phyloP scores from a whole-genome alignment of 92 coral and sea anemone species.

The Siderastrea radians region DNA sequence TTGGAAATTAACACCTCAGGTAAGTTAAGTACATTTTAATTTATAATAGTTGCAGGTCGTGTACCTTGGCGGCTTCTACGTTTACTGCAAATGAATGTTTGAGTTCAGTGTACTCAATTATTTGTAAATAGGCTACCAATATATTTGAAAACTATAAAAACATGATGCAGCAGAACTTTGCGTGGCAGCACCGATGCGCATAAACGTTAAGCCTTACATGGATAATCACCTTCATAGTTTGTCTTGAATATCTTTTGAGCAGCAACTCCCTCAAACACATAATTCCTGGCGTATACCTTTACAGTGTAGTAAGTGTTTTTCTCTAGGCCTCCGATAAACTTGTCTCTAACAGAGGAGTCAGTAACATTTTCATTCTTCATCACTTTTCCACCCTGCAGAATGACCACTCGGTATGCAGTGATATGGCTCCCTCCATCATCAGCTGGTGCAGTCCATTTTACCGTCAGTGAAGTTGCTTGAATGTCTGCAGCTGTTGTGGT shows the following conservation, averaged over 20 bases:
- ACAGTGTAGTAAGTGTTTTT: constrained; percentile 23
- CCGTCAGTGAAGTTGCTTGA: constrained; percentile 19
- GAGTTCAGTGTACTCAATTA: no score
- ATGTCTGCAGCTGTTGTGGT: not conserved
- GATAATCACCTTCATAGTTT: constrained; percentile 4
- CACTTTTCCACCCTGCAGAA: not conserved
- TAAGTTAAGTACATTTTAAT: no score
- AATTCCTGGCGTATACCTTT: constrained; percentile 24
- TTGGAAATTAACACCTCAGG: no score
- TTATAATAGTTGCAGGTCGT: no score
- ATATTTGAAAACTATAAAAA: no score
- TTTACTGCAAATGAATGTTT: no score
- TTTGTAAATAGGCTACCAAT: no score
- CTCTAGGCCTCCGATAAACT: not conserved
- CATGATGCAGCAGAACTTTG: no score
- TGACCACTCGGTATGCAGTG: constrained; percentile 30
- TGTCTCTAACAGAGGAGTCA: not conserved
- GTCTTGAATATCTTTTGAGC: not conserved
- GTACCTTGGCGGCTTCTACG: no score
- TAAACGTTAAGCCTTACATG: no score
- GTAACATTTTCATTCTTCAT: not conserved
- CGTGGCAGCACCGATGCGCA: no score
- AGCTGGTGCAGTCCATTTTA: constrained; percentile 36
- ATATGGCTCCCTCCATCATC: constrained; percentile 46
- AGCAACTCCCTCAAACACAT: constrained; percentile 27